Percentiles rank a stretch among this genome's conserved stretches.
These are phyloP conservation scores for Drosophila putrida DNA, from an alignment of 2,888 invertebrate species.

Conservation along the genomic window DNA sequence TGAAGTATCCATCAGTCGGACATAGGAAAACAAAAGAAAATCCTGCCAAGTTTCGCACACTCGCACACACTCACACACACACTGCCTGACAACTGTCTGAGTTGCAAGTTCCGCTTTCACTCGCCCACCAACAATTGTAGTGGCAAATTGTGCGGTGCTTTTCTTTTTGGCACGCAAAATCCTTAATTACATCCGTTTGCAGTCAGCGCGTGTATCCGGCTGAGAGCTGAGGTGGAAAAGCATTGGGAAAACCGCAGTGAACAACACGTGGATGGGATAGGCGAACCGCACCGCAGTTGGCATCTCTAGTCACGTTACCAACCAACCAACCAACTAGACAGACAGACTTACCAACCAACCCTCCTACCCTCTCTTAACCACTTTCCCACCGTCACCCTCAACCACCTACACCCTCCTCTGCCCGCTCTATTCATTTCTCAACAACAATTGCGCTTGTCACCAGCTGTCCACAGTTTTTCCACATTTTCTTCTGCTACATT, in stretches of 20 bases:
- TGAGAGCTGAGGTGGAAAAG: constrained; percentile 14
- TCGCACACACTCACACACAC: not conserved
- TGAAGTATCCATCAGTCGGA: constrained; percentile 42
- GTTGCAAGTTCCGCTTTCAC: constrained; percentile 30
- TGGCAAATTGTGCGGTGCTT: constrained; percentile 56
- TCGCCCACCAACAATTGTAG: constrained; percentile 38
- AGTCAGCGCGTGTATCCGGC: constrained; percentile 75
- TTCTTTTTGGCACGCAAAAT: constrained; percentile 73
- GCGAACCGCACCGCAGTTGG: constrained; percentile 52
- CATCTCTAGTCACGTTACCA: constrained; percentile 67
- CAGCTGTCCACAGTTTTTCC: constrained; percentile 75
- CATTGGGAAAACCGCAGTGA: constrained; percentile 60
- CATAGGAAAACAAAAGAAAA: constrained; percentile 10
- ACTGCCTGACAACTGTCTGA: constrained; percentile 26
- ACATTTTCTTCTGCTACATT: constrained; percentile 63
- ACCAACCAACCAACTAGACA: constrained; percentile 19
- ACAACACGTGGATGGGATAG: constrained; percentile 69
- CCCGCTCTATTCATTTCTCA: not conserved
- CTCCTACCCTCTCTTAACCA: not conserved
- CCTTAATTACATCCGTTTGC: constrained; percentile 78
- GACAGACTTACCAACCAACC: constrained; percentile 6
- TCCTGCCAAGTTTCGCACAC: constrained; percentile 8
- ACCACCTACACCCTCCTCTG: not conserved
- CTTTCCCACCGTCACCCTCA: not conserved
- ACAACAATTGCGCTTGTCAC: constrained; percentile 73